Evolutionary conservation across 2,888 invertebrate genomes (phyloP).

Genomic region (Lottia scabra): DNA sequence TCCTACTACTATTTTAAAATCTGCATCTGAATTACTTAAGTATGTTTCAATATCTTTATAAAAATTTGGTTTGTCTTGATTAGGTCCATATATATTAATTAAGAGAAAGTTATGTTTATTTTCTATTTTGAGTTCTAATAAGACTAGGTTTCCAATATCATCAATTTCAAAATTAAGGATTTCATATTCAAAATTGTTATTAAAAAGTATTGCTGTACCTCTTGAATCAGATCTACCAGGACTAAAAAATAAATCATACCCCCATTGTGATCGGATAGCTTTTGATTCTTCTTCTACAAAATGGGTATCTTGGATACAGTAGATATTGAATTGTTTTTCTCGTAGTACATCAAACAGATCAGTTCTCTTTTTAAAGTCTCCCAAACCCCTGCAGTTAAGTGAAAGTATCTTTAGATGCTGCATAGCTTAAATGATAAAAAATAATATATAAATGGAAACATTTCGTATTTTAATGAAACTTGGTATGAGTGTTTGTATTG

Average conservation of each 20-base stretch:
- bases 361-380: not conserved
- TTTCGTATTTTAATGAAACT: no score
- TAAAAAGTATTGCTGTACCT: not conserved
- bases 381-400: not conserved
- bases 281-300: not conserved
- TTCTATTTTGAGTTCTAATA: not conserved
- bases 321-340: not conserved
- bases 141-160: not conserved
- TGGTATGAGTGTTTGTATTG: no score
- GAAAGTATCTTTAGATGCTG: not conserved
- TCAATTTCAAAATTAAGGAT: not conserved
- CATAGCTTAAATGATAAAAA: no score
- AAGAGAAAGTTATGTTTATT: not conserved
- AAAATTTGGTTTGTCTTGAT: not conserved
- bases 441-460: no score
- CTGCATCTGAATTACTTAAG: not conserved
- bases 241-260: not conserved
- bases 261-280: not conserved
- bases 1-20: not conserved
- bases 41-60: not conserved
- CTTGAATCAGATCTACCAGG: not conserved
- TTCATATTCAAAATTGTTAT: not conserved
- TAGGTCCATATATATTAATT: not conserved
- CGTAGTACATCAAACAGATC: not conserved
- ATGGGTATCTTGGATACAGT: not conserved